Evolutionary conservation across 92 coral and sea anemone genomes (phyloP), one percentile per base, ranked within the genome.

Genomic region (Parazoanthus atlanticus): DNA sequence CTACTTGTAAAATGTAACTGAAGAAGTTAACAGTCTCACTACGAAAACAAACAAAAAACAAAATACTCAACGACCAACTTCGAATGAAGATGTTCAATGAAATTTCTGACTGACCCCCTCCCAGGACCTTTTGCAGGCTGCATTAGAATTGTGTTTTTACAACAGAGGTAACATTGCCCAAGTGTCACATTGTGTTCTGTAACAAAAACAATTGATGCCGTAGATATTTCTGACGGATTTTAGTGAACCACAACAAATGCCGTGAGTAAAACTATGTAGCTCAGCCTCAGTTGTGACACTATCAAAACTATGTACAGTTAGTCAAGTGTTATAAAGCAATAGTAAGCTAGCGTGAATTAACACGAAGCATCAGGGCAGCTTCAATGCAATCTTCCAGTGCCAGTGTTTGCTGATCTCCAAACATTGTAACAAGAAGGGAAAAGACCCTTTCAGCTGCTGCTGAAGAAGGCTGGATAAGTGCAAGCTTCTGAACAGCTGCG

Each of bases 281-380:
- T 58, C 67, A 58, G 26, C 67, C n/a, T 58, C 26, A 58, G 67
- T 58, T 58, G 67, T 58, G 67, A 58, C 67, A 21, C 67, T 58
- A 58, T 58, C 26, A 19, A 58, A 58, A 21, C n/a, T 58, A 58
- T 58, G 67, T 21, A 58, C 67, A 58, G n/a, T 58, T 21, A 58
- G 26, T 19, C 26, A 21, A 58, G 25, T 58, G 67, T 58, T 58
- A 58, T 19, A 19, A 21, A 58, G 67, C n/a, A 58, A 19, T 58
- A 3, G 67, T 21, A 58, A 58, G 67, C 85, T 64, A 64, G 70
- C 90, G 66, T 34, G 29, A 69, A 64, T 90, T 90, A 29, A 86
- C 92, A 56, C 84, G 92, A 79, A 86, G 92, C 87, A 86, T 90
- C 33, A 86, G 82, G 54, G 92, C 90, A 33, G 90, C 92, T 80